Evolutionary conservation across 2,113 vertebrate species (phyloP).

Genomic region (Anthoscopus minutus): DNA sequence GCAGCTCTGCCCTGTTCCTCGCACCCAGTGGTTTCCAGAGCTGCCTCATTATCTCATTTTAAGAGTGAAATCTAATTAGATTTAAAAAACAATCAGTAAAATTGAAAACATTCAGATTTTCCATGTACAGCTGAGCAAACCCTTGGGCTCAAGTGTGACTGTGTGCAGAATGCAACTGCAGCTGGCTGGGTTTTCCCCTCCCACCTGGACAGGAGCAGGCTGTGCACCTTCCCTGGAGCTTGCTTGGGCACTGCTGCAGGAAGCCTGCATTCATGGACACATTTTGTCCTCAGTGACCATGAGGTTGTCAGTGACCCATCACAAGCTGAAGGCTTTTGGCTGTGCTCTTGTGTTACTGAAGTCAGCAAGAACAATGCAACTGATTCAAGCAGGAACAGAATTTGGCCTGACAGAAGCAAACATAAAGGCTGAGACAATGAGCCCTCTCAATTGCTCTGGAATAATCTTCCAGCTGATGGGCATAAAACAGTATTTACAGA

Average conservation of each 20-base stretch:
- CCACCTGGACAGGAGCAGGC: neutral
- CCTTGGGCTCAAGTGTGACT: rapidly evolving
- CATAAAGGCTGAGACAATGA: neutral
- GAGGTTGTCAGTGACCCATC: neutral
- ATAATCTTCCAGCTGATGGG: neutral
- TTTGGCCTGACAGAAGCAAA: neutral
- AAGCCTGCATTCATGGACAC: neutral
- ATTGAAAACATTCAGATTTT: neutral
- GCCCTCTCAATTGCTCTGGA: neutral
- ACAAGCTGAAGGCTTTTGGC: neutral
- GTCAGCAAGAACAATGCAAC: neutral
- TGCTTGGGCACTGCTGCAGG: neutral
- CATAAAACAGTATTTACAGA: neutral
- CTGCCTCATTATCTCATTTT: slow-evolving; percentile 13
- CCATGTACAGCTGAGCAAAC: neutral
- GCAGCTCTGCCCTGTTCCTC: neutral
- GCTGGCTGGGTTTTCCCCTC: neutral
- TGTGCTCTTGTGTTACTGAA: neutral
- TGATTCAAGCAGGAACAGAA: neutral
- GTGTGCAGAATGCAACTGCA: neutral
- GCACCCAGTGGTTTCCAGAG: neutral
- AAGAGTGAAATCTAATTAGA: slow-evolving; percentile 22
- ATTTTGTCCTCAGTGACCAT: neutral
- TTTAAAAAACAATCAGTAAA: neutral
- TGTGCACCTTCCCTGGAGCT: neutral